Evolutionary conservation across 2,797 vertebrate genomes (phyloP).

Genomic region (Lagorchestes hirsutus): DNA sequence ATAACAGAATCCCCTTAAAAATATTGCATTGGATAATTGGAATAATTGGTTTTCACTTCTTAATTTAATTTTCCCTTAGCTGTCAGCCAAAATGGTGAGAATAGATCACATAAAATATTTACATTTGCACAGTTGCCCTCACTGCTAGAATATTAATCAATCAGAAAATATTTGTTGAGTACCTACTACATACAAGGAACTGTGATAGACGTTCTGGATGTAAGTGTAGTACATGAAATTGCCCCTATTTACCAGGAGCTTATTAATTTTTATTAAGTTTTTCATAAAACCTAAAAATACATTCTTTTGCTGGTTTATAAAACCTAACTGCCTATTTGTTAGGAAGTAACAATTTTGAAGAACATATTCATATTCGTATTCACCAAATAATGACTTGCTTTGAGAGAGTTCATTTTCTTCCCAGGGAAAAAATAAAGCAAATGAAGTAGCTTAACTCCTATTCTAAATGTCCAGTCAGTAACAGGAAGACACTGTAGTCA

Average conservation of each 20-base stretch:
- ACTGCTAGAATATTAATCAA: constrained; percentile 45
- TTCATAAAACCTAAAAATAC: neutral
- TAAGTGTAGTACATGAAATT: too few relatives aligned
- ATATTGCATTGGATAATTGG: constrained; percentile 38
- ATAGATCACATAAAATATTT: constrained; percentile 69
- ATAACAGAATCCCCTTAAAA: constrained; percentile 35
- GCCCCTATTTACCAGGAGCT: too few relatives aligned
- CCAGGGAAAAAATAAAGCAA: constrained; percentile 56
- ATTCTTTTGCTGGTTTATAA: neutral
- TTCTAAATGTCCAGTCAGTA: constrained; percentile 38
- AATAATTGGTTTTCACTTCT: constrained; percentile 43
- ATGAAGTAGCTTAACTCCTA: constrained; percentile 49
- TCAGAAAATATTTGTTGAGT: too few relatives aligned
- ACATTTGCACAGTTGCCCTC: constrained; percentile 65
- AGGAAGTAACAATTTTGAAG: neutral
- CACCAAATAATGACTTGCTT: neutral
- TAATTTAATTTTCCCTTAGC: constrained; percentile 66
- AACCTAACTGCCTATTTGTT: neutral
- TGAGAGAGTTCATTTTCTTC: constrained; percentile 57
- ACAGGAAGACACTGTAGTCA: neutral
- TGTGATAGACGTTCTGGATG: too few relatives aligned
- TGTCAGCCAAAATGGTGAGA: constrained; percentile 43
- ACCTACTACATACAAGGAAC: too few relatives aligned
- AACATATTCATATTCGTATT: neutral
- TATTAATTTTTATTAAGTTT: too few relatives aligned